phyloP scores from a whole-genome alignment of 2,888 invertebrate genomes.

The Pachydiplax longipennis region DNA sequence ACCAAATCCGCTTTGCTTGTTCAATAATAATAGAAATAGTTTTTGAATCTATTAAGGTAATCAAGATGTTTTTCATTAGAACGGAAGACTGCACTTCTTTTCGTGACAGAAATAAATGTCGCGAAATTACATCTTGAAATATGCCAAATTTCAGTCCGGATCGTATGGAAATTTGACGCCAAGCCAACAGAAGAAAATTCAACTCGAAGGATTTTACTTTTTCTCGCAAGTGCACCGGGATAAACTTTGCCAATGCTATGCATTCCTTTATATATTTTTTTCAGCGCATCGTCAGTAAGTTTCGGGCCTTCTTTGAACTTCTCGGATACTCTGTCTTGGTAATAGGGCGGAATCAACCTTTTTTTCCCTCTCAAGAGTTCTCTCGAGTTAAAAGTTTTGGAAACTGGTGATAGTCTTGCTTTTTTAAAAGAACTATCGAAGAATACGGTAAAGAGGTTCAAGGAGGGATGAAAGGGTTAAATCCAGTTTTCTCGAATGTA shows the following conservation, averaged over 20 bases:
- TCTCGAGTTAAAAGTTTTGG: neutral
- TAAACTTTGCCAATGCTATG: conserved; percentile 13
- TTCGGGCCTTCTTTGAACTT: neutral
- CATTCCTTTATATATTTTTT: neutral
- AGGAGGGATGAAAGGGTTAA: neutral
- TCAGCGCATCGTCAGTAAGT: neutral
- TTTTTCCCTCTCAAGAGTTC: neutral
- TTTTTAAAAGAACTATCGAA: neutral
- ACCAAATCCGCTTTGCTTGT: too few species aligned
- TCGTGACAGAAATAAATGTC: too few species aligned
- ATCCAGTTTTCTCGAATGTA: conserved; percentile 11
- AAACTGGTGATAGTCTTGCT: neutral
- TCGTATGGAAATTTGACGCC: neutral
- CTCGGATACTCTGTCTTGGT: neutral
- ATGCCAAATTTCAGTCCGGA: too few species aligned
- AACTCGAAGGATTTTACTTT: neutral
- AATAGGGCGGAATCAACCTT: neutral
- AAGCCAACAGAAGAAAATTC: neutral
- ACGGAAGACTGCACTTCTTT: too few species aligned
- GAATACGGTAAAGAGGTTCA: neutral
- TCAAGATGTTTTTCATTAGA: too few species aligned
- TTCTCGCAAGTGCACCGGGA: neutral
- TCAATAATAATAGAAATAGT: too few species aligned
- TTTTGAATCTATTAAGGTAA: too few species aligned
- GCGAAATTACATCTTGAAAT: too few species aligned